Base-by-base conservation (phyloP, 2,797 vertebrate genomes). In the Molossus molossus region DNA sequence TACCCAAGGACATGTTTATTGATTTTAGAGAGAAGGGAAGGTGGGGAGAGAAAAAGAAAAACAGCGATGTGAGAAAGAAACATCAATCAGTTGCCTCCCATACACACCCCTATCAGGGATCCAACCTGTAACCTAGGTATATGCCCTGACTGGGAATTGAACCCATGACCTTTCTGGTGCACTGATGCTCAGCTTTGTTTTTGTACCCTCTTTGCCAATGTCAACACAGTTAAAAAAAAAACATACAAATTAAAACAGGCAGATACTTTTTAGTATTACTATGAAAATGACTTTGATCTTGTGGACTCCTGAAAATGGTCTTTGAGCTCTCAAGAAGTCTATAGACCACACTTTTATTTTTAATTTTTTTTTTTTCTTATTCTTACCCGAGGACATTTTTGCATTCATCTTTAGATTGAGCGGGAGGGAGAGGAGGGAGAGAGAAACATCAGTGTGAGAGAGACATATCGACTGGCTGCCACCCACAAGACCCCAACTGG, bases 201-300 rank as follows among this genome's bases (percentile, higher is more conserved):
- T 92, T 91, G 37, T 12, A 58, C 53, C 9, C 20, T 92, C 7
- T 67, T 17, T 91, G 23, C 23, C 79, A 69, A 90, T 75, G 29
- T 82, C 60, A 82, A 55, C 53, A 37, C 20, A 57, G n/a, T 40
- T n/a, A 37, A 62, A 88, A n/a, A 7, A 57, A 4, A 55, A 13
- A 45, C 40, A 45, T 3, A 45, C 40, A 77, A 77, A 69, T 10
- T 9, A 9, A 37, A 37, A 95, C 79, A 76, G 45, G 48, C 55
- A 96, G 85, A 37, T 84, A 62, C 53, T 33, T 95, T 93, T 82
- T 86, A 70, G 14, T 94, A 20, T 91, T 82, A 76, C 12, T 90
- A 13, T 93, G 60, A 93, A 94, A 93, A 94, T 37, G 80, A 18
- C 23, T 94, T 75, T 65, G 25, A 55, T 90, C 65, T 94, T n/a